phyloP scores from a whole-genome alignment of 2,113 vertebrate species.

The Ondatra zibethicus region DNA sequence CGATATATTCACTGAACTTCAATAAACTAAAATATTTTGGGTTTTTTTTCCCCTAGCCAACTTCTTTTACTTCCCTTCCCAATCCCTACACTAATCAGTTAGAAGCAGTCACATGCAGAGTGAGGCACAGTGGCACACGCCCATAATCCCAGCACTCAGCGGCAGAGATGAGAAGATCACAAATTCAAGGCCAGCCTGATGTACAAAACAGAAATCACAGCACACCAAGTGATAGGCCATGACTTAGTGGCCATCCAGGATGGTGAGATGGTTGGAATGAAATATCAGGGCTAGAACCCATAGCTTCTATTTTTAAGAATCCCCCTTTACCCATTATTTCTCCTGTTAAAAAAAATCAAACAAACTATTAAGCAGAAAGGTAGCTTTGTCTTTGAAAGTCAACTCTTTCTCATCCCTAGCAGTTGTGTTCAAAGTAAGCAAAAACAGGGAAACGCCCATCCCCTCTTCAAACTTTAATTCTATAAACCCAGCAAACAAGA shows the following conservation, averaged over 20 bases:
- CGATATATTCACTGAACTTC: not conserved
- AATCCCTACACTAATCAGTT: not conserved
- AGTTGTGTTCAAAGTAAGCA: constrained; percentile 18
- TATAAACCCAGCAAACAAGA: constrained; percentile 68
- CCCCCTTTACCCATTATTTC: not conserved
- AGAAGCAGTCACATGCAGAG: not conserved
- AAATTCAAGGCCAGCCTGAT: not conserved
- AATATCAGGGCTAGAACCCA: not conserved
- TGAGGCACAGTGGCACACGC: not conserved
- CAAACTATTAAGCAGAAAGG: not conserved
- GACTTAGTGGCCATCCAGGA: too few relatives aligned
- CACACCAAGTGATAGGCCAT: not conserved
- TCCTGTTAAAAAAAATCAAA: not conserved
- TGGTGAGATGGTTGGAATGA: not conserved
- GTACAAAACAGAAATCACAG: not conserved
- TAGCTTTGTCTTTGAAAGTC: not conserved
- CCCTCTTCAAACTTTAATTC: constrained; percentile 26
- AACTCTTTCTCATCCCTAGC: not conserved
- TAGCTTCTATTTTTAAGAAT: constrained; percentile 2
- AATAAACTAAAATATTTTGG: not conserved
- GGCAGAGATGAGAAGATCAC: not conserved
- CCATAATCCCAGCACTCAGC: not conserved
- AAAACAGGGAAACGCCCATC: constrained; percentile 39
- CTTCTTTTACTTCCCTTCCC: not conserved
- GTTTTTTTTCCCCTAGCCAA: not conserved